phyloP scores from a whole-genome alignment of 1,140 invertebrate species.

The Drosophila seguyi region DNA sequence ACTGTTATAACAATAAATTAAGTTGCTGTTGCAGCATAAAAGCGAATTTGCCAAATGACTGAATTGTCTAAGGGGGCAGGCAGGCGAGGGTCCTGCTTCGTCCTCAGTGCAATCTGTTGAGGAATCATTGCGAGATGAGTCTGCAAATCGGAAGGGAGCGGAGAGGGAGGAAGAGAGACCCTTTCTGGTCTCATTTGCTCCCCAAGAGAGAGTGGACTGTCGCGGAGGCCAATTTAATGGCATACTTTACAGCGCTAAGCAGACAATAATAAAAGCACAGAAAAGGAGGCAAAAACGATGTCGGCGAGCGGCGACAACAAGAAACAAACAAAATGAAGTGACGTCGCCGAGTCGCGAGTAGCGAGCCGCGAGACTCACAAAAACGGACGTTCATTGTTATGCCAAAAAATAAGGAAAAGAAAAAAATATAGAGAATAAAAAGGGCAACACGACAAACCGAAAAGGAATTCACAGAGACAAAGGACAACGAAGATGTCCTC shows the following conservation, averaged over 20 bases:
- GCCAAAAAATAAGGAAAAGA: conserved; percentile 68
- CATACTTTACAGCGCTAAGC: conserved; percentile 81
- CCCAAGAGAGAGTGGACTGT: background rate
- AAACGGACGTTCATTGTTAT: conserved; percentile 83
- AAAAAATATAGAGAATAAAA: background rate
- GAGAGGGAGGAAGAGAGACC: too few relatives aligned
- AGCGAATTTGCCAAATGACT: conserved; percentile 68
- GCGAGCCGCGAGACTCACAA: conserved; percentile 32
- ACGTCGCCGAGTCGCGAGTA: conserved; percentile 51
- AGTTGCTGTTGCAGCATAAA: conserved; percentile 81
- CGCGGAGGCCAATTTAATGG: conserved; percentile 79
- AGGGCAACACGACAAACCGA: conserved; percentile 63
- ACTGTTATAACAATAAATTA: conserved; percentile 79
- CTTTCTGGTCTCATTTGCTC: conserved; percentile 28
- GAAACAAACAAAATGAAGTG: conserved; percentile 81
- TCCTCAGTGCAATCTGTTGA: conserved; percentile 70
- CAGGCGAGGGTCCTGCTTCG: too few relatives aligned
- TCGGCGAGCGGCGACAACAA: conserved; percentile 41
- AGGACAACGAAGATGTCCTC: conserved; percentile 10
- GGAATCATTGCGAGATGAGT: conserved; percentile 49
- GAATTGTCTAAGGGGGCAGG: conserved; percentile 18
- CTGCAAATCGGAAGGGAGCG: conserved; percentile 1
- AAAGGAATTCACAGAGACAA: conserved; percentile 56
- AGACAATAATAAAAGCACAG: conserved; percentile 52
- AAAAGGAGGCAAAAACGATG: conserved; percentile 14